Evolutionary conservation across 1,140 invertebrate species (phyloP).

Genomic region (Cherax destructor): DNA sequence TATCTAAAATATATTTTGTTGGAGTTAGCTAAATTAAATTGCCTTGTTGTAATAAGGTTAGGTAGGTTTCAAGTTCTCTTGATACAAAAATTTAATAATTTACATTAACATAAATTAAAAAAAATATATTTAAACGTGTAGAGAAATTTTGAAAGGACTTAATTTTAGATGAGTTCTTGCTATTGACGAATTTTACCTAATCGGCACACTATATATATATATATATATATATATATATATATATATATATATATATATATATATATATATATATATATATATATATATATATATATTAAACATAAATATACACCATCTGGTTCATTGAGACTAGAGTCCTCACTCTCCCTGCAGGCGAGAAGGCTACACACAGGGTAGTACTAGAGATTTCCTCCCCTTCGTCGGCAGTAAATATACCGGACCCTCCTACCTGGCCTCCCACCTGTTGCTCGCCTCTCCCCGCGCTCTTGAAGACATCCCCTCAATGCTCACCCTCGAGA

Average conservation of each 20-base stretch:
- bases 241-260: slow-evolving; percentile 6
- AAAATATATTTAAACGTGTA: no score
- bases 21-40: no score
- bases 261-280: slow-evolving; percentile 6
- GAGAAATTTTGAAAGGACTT: no score
- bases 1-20: no score
- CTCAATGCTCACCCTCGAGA: not conserved
- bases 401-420: not conserved
- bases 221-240: slow-evolving; percentile 6
- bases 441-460: not conserved
- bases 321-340: not conserved
- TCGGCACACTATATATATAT: no score
- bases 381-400: not conserved
- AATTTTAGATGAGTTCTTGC: no score
- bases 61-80: no score
- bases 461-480: not conserved
- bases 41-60: no score
- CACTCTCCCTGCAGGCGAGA: not conserved
- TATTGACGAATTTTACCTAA: no score
- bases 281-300: not conserved
- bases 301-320: not conserved
- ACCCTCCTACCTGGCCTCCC: not conserved
- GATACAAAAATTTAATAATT: no score
- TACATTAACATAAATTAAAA: no score
- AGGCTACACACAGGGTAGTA: not conserved